Base-by-base conservation (phyloP, 2,888 invertebrate species). In the Frankliniella fusca region DNA sequence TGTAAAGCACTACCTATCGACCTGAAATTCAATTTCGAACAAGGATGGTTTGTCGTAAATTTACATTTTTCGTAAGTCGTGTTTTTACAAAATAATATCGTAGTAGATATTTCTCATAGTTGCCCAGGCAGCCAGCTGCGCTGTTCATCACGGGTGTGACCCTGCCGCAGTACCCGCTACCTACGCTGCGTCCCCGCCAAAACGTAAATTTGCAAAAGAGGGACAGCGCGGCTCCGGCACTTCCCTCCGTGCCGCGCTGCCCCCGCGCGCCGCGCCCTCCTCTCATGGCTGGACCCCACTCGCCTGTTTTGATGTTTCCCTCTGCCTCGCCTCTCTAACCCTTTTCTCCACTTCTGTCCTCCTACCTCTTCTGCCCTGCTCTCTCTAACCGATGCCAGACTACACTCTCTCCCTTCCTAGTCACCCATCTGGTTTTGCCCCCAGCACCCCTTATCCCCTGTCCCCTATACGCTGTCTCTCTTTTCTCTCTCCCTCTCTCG, bases 181-280 rank as follows among this genome's bases (percentile, higher is more conserved):
- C 38, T 38, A n/a, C n/a, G 38, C 38, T 38, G 38, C 5, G 38
- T 38, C 38, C 38, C 38, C 38, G 38, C 38, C 38, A 5, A n/a
- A n/a, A 61, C 61, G 61, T 61, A 61, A 61, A 61, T 61, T 61
- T 61, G 61, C 61, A 61, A 61, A 61, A n/a, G n/a, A n/a, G 61
- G 61, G 61, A 61, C 61, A 61, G 5, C 61, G 10, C n/a, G 15
- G 61, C 61, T 20, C 61, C 18, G 61, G 12, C 61, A 18, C 54
- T 54, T 54, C 15, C 61, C n/a, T 15, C 61, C 61, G 61, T 18
- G n/a, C 38, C 38, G 61, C 61, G 61, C 61, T 18, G 15, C 61
- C 15, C 61, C 15, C 61, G 7, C 61, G 18, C 61, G 3, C 38
- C 38, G 38, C 38, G 38, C 38, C 38, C 3, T 5, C 38, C 38